A percentile compares a stretch with the other conserved stretches of the same genome.
Conservation (phyloP, 1,140 invertebrate genomes). For the Dendroctonus valens region DNA sequence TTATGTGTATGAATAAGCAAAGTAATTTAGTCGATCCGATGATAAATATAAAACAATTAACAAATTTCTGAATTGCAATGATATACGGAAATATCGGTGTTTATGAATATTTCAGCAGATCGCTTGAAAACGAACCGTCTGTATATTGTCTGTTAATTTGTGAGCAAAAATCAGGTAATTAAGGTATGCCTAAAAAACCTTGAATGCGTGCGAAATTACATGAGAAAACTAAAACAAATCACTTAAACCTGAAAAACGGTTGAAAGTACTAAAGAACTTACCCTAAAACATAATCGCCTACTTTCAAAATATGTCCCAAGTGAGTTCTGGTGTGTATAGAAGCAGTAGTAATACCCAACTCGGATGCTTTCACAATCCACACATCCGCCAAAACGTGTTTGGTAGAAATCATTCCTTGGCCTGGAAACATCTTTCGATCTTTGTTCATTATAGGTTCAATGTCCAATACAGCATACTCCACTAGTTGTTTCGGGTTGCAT, state of each 20-base stretch:
- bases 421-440: slow-evolving; percentile 75
- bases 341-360: slow-evolving; percentile 82
- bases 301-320: slow-evolving; percentile 89
- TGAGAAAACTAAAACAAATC: no score
- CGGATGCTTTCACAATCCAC: slow-evolving; percentile 88
- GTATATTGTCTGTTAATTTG: no score
- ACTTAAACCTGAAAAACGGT: background rate
- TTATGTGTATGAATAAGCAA: no score
- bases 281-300: slow-evolving; percentile 91
- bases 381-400: slow-evolving; percentile 91
- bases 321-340: slow-evolving; percentile 87
- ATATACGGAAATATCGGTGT: no score
- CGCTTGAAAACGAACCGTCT: no score
- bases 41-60: no score
- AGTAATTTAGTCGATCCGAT: no score
- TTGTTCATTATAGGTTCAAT: slow-evolving; percentile 80
- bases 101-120: no score
- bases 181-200: no score
- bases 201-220: no score
- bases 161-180: no score
- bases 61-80: no score
- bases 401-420: slow-evolving; percentile 80
- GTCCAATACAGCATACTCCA: slow-evolving; percentile 95
- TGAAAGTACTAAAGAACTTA: slow-evolving; percentile 51
- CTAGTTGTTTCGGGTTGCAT: slow-evolving; percentile 86